Evolutionary conservation across 1,140 invertebrate species (phyloP).

Genomic region (Halictus rubicundus): DNA sequence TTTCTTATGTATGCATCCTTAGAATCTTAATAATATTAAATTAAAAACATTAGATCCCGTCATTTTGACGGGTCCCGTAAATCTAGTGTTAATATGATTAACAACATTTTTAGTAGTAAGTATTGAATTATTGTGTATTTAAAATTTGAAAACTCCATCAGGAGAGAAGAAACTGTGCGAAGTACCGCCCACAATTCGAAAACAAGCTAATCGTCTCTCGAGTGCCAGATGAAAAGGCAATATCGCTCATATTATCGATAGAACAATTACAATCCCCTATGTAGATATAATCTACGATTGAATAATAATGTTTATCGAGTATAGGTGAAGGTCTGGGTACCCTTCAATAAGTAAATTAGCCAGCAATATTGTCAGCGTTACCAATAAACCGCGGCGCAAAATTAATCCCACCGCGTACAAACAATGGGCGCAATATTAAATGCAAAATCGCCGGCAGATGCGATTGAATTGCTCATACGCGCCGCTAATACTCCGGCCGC

Average conservation of each 20-base stretch:
- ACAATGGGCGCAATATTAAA: slow-evolving; percentile 49
- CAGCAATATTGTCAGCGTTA: slow-evolving; percentile 48
- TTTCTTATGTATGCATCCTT: too few relatives aligned
- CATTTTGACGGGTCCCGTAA: too few relatives aligned
- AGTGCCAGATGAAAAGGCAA: not conserved
- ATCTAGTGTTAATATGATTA: too few relatives aligned
- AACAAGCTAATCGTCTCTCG: not conserved
- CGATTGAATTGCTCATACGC: slow-evolving; percentile 46
- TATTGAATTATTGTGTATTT: too few relatives aligned
- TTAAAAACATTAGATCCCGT: too few relatives aligned
- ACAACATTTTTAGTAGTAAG: too few relatives aligned
- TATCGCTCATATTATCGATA: not conserved
- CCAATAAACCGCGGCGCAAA: slow-evolving; percentile 52
- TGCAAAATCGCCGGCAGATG: slow-evolving; percentile 45
- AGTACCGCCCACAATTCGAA: too few relatives aligned
- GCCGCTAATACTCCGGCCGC: slow-evolving; percentile 22
- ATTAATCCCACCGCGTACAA: slow-evolving; percentile 57
- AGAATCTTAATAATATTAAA: too few relatives aligned
- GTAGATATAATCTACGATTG: slow-evolving; percentile 23
- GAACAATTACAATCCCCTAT: not conserved
- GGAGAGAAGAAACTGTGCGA: too few relatives aligned
- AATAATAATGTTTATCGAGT: slow-evolving; percentile 36
- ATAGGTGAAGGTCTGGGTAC: slow-evolving; percentile 33
- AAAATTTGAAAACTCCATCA: too few relatives aligned
- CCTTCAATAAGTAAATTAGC: slow-evolving; percentile 56